phyloP scores from a whole-genome alignment of 2,888 invertebrate species.

The Pterostichus madidus region DNA sequence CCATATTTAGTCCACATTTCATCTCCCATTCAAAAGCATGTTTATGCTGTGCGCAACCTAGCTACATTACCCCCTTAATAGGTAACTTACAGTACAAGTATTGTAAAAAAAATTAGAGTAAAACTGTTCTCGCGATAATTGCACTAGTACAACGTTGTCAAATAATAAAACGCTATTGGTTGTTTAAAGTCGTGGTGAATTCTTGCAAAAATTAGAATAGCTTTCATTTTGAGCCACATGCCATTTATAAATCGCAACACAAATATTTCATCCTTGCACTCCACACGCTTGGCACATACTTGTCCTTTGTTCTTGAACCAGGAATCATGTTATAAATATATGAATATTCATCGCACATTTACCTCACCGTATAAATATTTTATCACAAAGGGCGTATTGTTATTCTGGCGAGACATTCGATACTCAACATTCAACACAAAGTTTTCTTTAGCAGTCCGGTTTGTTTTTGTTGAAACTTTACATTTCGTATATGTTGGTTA shows the following conservation, averaged over 20 bases:
- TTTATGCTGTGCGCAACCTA: too few species aligned
- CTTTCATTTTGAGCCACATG: background rate
- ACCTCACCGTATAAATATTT: slow-evolving; percentile 6
- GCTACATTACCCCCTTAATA: too few species aligned
- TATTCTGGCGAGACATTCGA: background rate
- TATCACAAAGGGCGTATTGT: slow-evolving; percentile 5
- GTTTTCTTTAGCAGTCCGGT: background rate
- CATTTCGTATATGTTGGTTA: too few species aligned
- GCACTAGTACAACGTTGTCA: too few species aligned
- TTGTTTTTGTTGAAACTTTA: too few species aligned
- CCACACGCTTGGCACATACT: background rate
- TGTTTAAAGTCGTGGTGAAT: background rate
- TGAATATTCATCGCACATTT: slow-evolving; percentile 22
- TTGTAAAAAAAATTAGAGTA: too few species aligned
- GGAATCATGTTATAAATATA: slow-evolving; percentile 9
- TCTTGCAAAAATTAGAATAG: background rate
- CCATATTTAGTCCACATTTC: too few species aligned
- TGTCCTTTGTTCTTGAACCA: background rate
- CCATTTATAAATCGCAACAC: background rate
- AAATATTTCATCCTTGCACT: background rate
- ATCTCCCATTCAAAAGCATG: too few species aligned
- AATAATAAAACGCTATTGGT: too few species aligned
- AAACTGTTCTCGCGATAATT: too few species aligned
- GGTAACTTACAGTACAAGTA: too few species aligned
- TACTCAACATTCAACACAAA: background rate